Conservation (phyloP, 2,113 vertebrate genomes). For the Pristiophorus japonicus region DNA sequence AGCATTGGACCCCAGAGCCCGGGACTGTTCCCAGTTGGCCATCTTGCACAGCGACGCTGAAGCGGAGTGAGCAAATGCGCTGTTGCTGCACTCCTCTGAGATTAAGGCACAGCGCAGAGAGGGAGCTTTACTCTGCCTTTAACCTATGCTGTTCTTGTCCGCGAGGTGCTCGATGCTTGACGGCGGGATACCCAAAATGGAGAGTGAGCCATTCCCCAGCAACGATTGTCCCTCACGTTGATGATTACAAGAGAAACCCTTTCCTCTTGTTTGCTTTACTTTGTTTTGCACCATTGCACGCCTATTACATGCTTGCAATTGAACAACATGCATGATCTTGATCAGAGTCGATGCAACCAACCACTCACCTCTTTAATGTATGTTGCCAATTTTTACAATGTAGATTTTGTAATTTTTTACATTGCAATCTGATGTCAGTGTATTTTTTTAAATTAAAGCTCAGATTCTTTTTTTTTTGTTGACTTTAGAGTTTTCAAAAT, state of each 20-base stretch:
- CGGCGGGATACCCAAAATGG: background rate
- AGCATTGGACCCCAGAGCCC: background rate
- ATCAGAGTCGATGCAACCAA: no score
- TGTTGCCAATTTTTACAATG: background rate
- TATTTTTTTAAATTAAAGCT: slow-evolving; percentile 18
- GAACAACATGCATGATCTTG: no score
- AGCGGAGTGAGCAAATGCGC: no score
- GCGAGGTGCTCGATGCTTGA: background rate
- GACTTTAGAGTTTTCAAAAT: background rate
- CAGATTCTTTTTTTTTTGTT: no score
- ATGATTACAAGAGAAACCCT: background rate
- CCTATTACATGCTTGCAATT: no score
- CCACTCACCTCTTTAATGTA: background rate
- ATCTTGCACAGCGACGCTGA: no score
- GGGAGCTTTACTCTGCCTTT: background rate
- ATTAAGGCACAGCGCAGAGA: background rate
- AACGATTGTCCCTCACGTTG: background rate
- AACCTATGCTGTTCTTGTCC: background rate
- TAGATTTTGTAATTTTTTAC: background rate
- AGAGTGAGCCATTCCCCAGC: background rate
- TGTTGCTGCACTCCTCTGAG: no score
- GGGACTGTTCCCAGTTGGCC: no score
- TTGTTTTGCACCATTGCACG: no score
- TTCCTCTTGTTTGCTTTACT: no score
- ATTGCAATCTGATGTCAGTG: background rate